These are phyloP conservation scores for Anguilla rostrata DNA, from an alignment of 2,113 vertebrate genomes.

Conservation along the genomic window DNA sequence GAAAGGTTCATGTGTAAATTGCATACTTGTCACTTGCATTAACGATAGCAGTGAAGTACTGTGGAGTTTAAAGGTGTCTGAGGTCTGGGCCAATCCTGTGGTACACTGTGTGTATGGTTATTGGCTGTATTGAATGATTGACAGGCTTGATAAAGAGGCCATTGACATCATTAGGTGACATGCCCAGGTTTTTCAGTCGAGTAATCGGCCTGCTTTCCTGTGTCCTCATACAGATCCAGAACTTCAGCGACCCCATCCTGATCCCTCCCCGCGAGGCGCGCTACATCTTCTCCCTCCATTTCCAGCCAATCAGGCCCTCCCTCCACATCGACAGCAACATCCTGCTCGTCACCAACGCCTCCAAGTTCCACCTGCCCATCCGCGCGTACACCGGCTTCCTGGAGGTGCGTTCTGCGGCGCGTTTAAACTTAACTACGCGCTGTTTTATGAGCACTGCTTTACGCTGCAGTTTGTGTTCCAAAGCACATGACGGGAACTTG, in stretches of 20 bases:
- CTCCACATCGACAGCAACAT: slow-evolving; percentile 95
- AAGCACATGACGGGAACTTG: too few relatives aligned
- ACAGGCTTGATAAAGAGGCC: too few relatives aligned
- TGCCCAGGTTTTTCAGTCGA: not conserved
- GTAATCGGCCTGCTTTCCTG: not conserved
- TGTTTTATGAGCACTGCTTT: not conserved
- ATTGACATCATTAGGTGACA: too few relatives aligned
- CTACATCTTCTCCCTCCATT: slow-evolving; percentile 91
- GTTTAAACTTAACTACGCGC: not conserved
- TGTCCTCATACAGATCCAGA: slow-evolving; percentile 78
- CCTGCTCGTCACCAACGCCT: slow-evolving; percentile 94
- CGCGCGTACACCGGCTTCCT: slow-evolving; percentile 96
- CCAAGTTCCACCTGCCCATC: slow-evolving; percentile 95
- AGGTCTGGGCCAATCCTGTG: too few relatives aligned
- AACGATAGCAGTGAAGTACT: too few relatives aligned
- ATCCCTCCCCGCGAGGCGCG: slow-evolving; percentile 87
- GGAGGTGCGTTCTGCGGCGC: slow-evolving; percentile 74
- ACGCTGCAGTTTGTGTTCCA: too few relatives aligned
- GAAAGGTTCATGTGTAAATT: too few relatives aligned
- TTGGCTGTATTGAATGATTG: too few relatives aligned
- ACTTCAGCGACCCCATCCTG: slow-evolving; percentile 89
- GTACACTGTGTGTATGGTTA: too few relatives aligned
- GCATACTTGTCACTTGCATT: too few relatives aligned
- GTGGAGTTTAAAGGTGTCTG: too few relatives aligned
- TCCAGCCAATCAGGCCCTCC: slow-evolving; percentile 88